A percentile compares a stretch with the other conserved stretches of the same genome.
phyloP scores from a whole-genome alignment of 2,113 vertebrate species.

The Hippocampus guttulatus region DNA sequence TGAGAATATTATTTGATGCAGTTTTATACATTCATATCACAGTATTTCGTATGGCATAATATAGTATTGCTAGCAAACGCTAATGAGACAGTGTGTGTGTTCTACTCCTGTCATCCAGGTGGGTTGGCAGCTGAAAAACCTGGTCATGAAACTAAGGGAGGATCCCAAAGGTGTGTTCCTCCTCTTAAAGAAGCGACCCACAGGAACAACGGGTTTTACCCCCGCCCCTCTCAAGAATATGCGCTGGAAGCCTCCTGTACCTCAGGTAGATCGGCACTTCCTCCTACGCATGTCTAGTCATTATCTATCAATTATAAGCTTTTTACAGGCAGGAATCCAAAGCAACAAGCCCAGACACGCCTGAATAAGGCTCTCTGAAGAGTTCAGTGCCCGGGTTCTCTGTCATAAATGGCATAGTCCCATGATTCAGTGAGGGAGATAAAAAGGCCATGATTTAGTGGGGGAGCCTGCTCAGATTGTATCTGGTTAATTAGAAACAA shows the following conservation, averaged over 20 bases:
- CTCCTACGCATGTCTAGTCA: constrained; percentile 18
- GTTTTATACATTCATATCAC: neutral
- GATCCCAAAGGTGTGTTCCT: constrained; percentile 86
- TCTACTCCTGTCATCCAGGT: constrained; percentile 70
- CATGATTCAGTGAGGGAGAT: constrained; percentile 23
- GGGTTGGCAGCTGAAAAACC: constrained; percentile 95
- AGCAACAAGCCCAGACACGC: constrained; percentile 52
- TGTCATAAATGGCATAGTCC: constrained; percentile 17
- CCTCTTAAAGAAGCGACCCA: constrained; percentile 93
- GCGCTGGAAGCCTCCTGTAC: constrained; percentile 89
- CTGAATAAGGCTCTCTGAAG: constrained; percentile 32
- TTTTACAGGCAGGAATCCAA: constrained; percentile 50
- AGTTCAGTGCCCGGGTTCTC: constrained; percentile 18
- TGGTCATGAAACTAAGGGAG: constrained; percentile 89
- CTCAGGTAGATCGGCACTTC: constrained; percentile 75
- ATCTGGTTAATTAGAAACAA: constrained; percentile 26
- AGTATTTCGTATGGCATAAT: neutral
- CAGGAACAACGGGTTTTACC: constrained; percentile 83
- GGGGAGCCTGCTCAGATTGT: constrained; percentile 13
- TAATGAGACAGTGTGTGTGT: neutral
- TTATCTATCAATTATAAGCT: constrained; percentile 45
- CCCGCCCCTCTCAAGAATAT: constrained; percentile 94
- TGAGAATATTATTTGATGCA: constrained; percentile 53
- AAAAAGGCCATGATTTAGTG: constrained; percentile 1
- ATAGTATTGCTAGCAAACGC: neutral